phyloP scores from a whole-genome alignment of 2,797 vertebrate genomes.

The Microcaecilia unicolor region DNA sequence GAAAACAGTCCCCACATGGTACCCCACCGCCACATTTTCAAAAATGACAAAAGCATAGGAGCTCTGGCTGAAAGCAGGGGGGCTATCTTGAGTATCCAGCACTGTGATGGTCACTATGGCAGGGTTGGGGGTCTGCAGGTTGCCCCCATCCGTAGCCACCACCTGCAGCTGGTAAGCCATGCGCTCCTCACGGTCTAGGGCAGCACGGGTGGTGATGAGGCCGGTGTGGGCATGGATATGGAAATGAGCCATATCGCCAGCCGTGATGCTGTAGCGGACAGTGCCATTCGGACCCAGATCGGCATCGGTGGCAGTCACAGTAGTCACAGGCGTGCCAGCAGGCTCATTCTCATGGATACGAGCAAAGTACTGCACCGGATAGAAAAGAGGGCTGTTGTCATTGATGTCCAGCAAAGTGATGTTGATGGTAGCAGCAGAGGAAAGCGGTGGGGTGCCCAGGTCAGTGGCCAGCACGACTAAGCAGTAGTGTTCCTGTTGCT shows the following conservation, averaged over 20 bases:
- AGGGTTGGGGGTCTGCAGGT: constrained; percentile 74
- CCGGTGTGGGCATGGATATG: constrained; percentile 77
- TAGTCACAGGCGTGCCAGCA: constrained; percentile 74
- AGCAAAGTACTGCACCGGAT: constrained; percentile 91
- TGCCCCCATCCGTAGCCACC: constrained; percentile 76
- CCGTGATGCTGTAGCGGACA: constrained; percentile 80
- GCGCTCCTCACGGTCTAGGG: constrained; percentile 88
- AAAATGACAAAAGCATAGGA: constrained; percentile 93
- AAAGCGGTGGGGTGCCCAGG: constrained; percentile 72
- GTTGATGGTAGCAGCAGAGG: constrained; percentile 71
- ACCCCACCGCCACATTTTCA: constrained; percentile 81
- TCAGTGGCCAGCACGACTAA: constrained; percentile 78
- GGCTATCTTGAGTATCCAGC: constrained; percentile 91
- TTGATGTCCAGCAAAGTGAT: constrained; percentile 85
- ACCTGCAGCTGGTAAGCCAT: constrained; percentile 87
- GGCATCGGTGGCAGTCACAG: constrained; percentile 80
- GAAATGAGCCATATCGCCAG: constrained; percentile 82
- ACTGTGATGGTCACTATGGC: constrained; percentile 91
- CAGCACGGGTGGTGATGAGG: constrained; percentile 74
- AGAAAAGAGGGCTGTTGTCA: constrained; percentile 92
- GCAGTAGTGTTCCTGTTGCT: constrained; percentile 71
- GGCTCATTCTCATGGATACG: constrained; percentile 93
- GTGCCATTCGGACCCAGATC: constrained; percentile 86
- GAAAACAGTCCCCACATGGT: constrained; percentile 77
- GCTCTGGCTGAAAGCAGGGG: constrained; percentile 78